A percentile compares a stretch with the other conserved stretches of the same genome.
Evolutionary conservation across 2,888 invertebrate genomes (phyloP).

Genomic region (Trimorus sp.): DNA sequence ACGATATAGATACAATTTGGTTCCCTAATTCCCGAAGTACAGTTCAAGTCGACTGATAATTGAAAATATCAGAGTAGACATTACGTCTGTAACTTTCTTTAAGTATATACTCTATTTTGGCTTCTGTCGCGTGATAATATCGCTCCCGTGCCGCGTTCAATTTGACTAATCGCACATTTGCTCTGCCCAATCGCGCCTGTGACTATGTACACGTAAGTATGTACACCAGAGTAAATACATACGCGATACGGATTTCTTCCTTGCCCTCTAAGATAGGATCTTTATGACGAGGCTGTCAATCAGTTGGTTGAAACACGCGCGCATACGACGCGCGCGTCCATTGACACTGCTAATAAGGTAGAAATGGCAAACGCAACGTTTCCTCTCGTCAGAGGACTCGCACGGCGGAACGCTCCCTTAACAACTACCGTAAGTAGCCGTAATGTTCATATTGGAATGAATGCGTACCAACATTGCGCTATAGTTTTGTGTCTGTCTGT

Average conservation of each 20-base stretch:
- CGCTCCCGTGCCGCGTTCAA: conserved; percentile 36
- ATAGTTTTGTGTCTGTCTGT: conserved; percentile 67
- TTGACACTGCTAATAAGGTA: conserved; percentile 35
- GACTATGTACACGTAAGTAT: conserved; percentile 59
- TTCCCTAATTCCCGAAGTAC: conserved; percentile 49
- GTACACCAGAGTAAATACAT: conserved; percentile 58
- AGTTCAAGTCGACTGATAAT: conserved; percentile 39
- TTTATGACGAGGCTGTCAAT: conserved; percentile 26
- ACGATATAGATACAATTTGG: conserved; percentile 60
- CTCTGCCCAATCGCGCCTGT: conserved; percentile 23
- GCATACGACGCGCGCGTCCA: conserved; percentile 3
- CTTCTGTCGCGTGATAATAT: conserved; percentile 55
- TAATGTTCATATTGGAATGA: conserved; percentile 68
- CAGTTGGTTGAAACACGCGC: conserved; percentile 18
- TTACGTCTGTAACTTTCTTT: conserved; percentile 51
- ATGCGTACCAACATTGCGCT: conserved; percentile 77
- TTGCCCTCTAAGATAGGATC: conserved; percentile 47
- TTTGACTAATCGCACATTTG: conserved; percentile 44
- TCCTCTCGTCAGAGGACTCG: conserved; percentile 11
- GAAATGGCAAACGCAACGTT: conserved; percentile 11
- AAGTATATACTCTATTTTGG: conserved; percentile 55
- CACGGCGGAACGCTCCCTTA: conserved; percentile 18
- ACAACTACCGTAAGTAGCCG: conserved; percentile 40
- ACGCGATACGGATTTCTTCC: conserved; percentile 48
- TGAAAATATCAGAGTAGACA: conserved; percentile 56